phyloP scores from a whole-genome alignment of 1,140 invertebrate species.

The Lineus longissimus region DNA sequence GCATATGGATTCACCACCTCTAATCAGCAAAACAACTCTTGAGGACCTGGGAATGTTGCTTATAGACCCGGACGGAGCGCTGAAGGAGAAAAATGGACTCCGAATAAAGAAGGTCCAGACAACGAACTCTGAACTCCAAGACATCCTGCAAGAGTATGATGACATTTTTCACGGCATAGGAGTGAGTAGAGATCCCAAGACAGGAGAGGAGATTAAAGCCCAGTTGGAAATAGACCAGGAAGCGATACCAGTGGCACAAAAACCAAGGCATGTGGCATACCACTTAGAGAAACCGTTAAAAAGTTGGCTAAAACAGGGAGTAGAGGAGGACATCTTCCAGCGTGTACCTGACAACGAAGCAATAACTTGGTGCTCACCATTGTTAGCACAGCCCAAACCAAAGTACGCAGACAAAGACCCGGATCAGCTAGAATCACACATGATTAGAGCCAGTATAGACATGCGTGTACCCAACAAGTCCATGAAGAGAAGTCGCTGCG shows the following conservation, averaged over 20 bases:
- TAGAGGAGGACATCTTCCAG: background rate
- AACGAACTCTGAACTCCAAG: background rate
- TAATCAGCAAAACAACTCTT: background rate
- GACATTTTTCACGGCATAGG: background rate
- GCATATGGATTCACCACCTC: background rate
- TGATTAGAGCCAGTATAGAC: conserved; percentile 21
- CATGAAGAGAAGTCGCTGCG: conserved; percentile 15
- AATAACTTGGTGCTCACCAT: conserved; percentile 3
- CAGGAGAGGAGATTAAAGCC: background rate
- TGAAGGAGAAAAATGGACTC: background rate
- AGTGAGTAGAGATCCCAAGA: background rate
- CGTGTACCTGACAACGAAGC: background rate
- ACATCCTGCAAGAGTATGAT: background rate
- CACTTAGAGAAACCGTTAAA: conserved; percentile 1
- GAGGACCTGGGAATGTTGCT: background rate
- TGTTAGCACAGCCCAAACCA: conserved; percentile 4
- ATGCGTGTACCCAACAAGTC: conserved; percentile 15
- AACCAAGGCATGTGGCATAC: background rate
- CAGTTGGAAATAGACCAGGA: conserved; percentile 1
- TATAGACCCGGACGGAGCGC: background rate
- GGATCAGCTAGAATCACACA: conserved; percentile 14
- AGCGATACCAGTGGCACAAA: conserved; percentile 1
- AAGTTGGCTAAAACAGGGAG: conserved; percentile 1
- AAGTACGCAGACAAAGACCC: background rate
- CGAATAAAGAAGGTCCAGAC: background rate